Percentiles rank a stretch among this genome's conserved stretches.
These are phyloP conservation scores for Drosophila varians DNA, from an alignment of 1,140 invertebrate species.

Conservation along the genomic window DNA sequence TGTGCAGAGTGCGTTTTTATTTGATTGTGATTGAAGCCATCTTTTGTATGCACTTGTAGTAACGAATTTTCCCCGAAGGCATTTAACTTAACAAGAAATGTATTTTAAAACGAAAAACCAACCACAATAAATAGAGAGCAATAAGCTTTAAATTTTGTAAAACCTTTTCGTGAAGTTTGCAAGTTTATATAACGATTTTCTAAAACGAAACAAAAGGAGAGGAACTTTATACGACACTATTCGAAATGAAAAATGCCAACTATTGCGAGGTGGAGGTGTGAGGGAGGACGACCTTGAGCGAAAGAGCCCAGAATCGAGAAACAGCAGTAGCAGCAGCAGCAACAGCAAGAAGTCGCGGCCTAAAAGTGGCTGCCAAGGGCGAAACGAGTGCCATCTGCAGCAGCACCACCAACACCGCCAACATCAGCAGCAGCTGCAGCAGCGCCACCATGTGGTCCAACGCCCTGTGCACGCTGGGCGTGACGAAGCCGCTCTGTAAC, in stretches of 20 bases:
- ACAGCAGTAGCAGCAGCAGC: background rate
- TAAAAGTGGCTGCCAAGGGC: conserved; percentile 77
- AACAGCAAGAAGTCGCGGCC: conserved; percentile 36
- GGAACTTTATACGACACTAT: background rate
- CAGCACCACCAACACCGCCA: conserved; percentile 64
- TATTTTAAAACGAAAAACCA: conserved; percentile 1
- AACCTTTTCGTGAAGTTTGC: conserved; percentile 30
- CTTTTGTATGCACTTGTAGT: conserved; percentile 39
- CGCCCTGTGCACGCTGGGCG: conserved; percentile 83
- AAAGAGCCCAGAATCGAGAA: conserved; percentile 19
- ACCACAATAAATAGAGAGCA: conserved; percentile 40
- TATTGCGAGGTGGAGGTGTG: conserved; percentile 8
- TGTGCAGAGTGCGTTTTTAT: conserved; percentile 17
- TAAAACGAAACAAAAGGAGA: background rate
- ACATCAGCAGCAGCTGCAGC: conserved; percentile 10
- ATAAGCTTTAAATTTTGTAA: conserved; percentile 55
- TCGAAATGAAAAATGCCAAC: background rate
- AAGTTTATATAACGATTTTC: conserved; percentile 60
- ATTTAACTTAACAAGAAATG: conserved; percentile 42
- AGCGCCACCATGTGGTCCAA: conserved; percentile 82
- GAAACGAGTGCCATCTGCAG: conserved; percentile 63
- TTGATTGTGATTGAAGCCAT: conserved; percentile 17
- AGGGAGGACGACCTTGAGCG: conserved; percentile 29
- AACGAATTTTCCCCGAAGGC: conserved; percentile 65
- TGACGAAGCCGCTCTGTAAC: conserved; percentile 83